These are phyloP conservation scores for Pygoscelis antarcticus DNA, from an alignment of 2,113 vertebrate species.

Conservation along the genomic window DNA sequence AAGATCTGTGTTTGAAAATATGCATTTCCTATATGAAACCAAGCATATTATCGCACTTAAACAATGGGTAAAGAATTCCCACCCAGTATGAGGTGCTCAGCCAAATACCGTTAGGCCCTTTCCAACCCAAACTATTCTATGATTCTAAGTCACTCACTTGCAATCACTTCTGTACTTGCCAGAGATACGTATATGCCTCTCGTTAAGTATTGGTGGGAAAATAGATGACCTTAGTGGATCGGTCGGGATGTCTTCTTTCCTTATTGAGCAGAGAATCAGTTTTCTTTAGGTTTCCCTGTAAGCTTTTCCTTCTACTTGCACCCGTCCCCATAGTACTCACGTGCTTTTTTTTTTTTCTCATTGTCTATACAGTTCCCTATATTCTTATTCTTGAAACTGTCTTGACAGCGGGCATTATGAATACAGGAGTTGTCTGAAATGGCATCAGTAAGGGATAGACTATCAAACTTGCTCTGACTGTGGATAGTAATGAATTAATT, in stretches of 20 bases:
- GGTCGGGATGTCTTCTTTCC: neutral
- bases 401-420: neutral
- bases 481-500: neutral
- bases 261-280: neutral
- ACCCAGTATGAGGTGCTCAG: neutral
- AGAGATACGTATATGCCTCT: rapidly evolving
- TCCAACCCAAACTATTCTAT: no score
- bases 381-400: neutral
- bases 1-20: neutral
- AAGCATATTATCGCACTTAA: neutral
- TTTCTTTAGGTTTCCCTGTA: neutral
- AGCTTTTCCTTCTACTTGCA: neutral
- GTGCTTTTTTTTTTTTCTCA: neutral
- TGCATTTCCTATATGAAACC: neutral
- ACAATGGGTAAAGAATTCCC: neutral
- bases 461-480: neutral
- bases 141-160: neutral
- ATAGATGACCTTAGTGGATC: neutral
- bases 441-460: neutral
- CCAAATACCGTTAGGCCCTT: neutral
- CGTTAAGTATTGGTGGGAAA: neutral
- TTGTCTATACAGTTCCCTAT: neutral
- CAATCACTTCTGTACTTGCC: neutral
- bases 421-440: neutral
- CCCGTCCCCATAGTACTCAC: neutral